phyloP scores from a whole-genome alignment of 2,888 invertebrate species.

The Synanthedon vespiformis region DNA sequence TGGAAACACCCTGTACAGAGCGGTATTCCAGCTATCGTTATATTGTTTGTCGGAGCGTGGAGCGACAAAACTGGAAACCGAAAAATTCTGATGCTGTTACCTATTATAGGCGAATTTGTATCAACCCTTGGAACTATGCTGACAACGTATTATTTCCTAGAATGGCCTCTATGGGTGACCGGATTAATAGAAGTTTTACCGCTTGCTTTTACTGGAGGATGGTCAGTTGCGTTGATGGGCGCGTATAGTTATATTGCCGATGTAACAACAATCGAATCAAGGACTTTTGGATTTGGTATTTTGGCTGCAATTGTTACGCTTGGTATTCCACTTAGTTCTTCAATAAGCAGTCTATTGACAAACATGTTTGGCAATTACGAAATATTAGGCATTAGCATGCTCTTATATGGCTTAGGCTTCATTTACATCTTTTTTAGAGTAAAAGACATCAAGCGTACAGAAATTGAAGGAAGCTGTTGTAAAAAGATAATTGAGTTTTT shows the following conservation, averaged over 20 bases:
- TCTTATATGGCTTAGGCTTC: conserved; percentile 40
- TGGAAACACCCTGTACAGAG: conserved; percentile 69
- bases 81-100: conserved; percentile 68
- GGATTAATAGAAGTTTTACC: conserved; percentile 67
- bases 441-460: conserved; percentile 35
- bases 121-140: conserved; percentile 61
- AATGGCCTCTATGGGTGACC: conserved; percentile 66
- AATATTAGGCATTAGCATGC: conserved; percentile 40
- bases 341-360: conserved; percentile 63
- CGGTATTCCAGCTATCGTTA: conserved; percentile 65
- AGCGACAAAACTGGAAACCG: conserved; percentile 71
- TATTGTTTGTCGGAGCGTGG: conserved; percentile 73
- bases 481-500: conserved; percentile 37
- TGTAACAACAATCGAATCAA: conserved; percentile 66
- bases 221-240: conserved; percentile 67
- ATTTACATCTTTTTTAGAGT: conserved; percentile 42
- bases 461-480: conserved; percentile 27
- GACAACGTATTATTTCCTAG: conserved; percentile 66
- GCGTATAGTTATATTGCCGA: conserved; percentile 73
- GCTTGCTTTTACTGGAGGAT: conserved; percentile 70
- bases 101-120: conserved; percentile 67
- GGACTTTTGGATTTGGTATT: conserved; percentile 73
- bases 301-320: conserved; percentile 65
- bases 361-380: conserved; percentile 55
- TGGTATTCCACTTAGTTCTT: conserved; percentile 58